phyloP scores from a whole-genome alignment of 2,113 vertebrate species.

The Paramormyrops kingsleyae region DNA sequence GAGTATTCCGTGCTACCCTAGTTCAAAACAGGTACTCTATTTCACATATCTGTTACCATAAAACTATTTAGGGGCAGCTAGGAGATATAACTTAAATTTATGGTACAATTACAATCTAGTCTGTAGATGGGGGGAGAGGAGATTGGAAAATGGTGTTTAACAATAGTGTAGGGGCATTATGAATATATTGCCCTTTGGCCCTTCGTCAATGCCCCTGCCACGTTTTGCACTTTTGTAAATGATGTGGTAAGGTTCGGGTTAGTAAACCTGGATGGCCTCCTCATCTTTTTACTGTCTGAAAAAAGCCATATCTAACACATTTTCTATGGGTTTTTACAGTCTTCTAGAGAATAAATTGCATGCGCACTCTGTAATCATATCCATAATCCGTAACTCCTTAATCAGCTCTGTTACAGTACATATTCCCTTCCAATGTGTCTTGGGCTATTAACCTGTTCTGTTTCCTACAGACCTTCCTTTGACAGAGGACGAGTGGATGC shows the following conservation, averaged over 20 bases:
- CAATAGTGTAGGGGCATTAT: background rate
- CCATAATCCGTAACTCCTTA: background rate
- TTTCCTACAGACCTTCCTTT: background rate
- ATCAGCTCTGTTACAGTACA: background rate
- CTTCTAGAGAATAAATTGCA: background rate
- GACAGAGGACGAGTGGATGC: background rate
- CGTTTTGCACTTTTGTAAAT: background rate
- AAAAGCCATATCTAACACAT: background rate
- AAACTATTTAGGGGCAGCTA: background rate
- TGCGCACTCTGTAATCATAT: background rate
- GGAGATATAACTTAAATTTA: background rate
- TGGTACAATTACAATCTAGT: background rate
- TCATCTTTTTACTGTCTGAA: background rate
- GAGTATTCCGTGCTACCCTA: background rate
- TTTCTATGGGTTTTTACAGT: background rate
- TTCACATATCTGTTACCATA: background rate
- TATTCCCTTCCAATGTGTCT: background rate
- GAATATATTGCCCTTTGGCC: background rate
- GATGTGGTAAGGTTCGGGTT: background rate
- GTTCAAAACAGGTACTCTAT: background rate
- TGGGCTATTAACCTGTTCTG: background rate
- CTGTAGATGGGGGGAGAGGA: background rate
- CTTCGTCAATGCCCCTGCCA: background rate
- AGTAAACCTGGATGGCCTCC: background rate
- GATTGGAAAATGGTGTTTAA: background rate